Conservation (phyloP, 2,797 vertebrate species). For the Paedocypris micromegethes region DNA sequence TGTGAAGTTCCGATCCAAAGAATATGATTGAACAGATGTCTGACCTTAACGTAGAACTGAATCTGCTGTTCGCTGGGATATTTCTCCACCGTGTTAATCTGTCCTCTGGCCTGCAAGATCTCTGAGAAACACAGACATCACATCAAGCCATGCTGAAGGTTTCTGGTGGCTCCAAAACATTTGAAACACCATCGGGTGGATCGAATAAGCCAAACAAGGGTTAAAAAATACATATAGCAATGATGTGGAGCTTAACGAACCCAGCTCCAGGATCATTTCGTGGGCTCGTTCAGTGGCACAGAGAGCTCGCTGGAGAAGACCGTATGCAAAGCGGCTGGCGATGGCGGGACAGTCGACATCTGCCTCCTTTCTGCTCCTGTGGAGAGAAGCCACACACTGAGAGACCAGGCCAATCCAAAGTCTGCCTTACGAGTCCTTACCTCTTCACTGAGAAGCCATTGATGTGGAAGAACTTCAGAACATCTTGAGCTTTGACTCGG, state of each 20-base stretch:
- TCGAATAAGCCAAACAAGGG: too few species aligned
- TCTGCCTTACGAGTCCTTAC: constrained; percentile 54
- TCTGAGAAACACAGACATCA: constrained; percentile 55
- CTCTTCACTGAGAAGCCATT: constrained; percentile 89
- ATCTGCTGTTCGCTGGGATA: constrained; percentile 78
- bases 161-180: background rate
- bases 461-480: constrained; percentile 89
- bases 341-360: constrained; percentile 81
- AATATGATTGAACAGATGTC: constrained; percentile 22
- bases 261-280: constrained; percentile 83
- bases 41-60: constrained; percentile 86
- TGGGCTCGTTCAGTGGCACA: constrained; percentile 84
- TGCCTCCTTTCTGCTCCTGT: constrained; percentile 78
- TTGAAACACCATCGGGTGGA: too few species aligned
- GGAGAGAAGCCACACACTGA: background rate
- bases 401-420: too few species aligned
- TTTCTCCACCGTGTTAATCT: constrained; percentile 72
- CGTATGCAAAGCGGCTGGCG: constrained; percentile 81
- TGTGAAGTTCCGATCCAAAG: constrained; percentile 3
- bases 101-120: constrained; percentile 64
- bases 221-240: too few species aligned
- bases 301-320: constrained; percentile 83
- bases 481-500: constrained; percentile 84
- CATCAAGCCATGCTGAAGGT: background rate
- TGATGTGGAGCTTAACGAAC: constrained; percentile 55